Conservation (phyloP, 2,797 vertebrate genomes). For the Artibeus lituratus region DNA sequence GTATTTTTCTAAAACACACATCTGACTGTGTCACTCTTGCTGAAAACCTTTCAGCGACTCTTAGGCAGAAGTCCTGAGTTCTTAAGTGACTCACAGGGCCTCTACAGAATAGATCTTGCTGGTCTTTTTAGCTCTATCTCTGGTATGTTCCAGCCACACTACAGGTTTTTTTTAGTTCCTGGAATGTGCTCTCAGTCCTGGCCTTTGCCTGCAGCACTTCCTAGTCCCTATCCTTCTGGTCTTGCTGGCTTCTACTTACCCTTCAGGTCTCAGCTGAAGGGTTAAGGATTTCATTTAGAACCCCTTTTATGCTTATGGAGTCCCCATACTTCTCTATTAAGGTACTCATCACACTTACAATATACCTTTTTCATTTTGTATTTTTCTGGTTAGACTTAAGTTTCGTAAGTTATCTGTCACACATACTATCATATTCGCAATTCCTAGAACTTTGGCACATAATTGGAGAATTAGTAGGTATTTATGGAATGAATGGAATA, state of each 20-base stretch:
- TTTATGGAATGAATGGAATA: not conserved
- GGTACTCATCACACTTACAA: not conserved
- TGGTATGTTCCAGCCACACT: not conserved
- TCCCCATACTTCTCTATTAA: not conserved
- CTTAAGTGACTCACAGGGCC: not conserved
- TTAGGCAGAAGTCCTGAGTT: not conserved
- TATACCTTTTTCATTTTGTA: not conserved
- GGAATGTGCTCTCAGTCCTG: not conserved
- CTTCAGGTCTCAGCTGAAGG: not conserved
- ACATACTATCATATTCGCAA: not conserved
- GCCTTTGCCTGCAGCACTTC: not conserved
- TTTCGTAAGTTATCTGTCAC: not conserved
- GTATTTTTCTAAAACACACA: not conserved
- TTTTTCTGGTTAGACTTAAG: not conserved
- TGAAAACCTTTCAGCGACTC: not conserved
- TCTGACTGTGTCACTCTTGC: not conserved
- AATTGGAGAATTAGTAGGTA: not conserved
- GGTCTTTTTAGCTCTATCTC: not conserved
- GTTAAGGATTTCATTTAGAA: not conserved
- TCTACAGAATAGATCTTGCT: not conserved
- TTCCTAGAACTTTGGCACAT: not conserved
- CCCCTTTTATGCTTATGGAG: not conserved
- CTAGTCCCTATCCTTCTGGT: not conserved
- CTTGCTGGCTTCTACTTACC: not conserved
- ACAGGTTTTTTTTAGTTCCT: not conserved